Conservation (phyloP, 2,797 vertebrate genomes). For the Coluber constrictor region DNA sequence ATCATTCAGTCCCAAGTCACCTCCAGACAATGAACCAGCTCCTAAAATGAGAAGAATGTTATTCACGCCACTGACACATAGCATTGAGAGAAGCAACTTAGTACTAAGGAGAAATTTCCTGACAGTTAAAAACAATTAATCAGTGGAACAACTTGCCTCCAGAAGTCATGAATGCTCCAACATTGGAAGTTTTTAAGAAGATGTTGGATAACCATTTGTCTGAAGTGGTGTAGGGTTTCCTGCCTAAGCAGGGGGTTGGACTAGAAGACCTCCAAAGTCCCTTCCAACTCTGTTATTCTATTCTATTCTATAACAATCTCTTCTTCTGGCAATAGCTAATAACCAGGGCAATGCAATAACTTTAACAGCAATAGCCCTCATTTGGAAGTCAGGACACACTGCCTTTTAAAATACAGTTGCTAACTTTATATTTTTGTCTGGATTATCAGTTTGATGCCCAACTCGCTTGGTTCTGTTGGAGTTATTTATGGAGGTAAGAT, state of each 20-base stretch:
- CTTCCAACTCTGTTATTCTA: too few relatives aligned
- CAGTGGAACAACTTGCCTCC: too few relatives aligned
- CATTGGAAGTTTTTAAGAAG: too few relatives aligned
- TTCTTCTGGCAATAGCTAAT: background rate
- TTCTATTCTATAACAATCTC: background rate
- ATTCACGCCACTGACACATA: background rate
- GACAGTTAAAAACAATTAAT: too few relatives aligned
- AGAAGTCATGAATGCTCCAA: too few relatives aligned
- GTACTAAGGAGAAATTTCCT: too few relatives aligned
- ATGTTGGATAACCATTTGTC: too few relatives aligned
- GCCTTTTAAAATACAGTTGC: background rate
- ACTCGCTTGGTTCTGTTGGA: background rate
- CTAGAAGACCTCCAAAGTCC: too few relatives aligned
- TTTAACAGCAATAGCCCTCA: background rate
- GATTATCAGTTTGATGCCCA: background rate
- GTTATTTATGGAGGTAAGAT: background rate
- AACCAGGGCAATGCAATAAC: background rate
- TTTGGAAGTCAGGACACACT: background rate
- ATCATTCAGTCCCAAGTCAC: background rate
- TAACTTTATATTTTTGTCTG: background rate
- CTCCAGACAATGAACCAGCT: background rate
- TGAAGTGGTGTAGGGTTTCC: too few relatives aligned
- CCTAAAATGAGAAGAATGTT: slow-evolving; percentile 13
- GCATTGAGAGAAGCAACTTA: too few relatives aligned
- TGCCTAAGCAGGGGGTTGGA: too few relatives aligned